Evolutionary conservation across 2,797 vertebrate species (phyloP).

Genomic region (Erethizon dorsatum): DNA sequence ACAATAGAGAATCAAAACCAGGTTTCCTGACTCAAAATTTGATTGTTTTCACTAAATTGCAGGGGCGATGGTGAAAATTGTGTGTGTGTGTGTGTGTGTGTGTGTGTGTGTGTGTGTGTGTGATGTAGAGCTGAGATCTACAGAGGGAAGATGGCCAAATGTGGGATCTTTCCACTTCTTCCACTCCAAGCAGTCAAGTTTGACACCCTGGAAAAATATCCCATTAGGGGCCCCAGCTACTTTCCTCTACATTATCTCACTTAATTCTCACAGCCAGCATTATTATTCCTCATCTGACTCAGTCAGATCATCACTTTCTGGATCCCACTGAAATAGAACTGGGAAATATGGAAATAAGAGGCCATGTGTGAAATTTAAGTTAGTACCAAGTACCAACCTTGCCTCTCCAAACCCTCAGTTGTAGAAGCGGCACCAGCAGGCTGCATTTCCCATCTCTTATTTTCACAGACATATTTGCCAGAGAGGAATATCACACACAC

Average conservation of each 20-base stretch:
- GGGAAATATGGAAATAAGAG: slow-evolving; percentile 34
- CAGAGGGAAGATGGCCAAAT: not conserved
- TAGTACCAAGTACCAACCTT: slow-evolving; percentile 13
- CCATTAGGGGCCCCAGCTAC: not conserved
- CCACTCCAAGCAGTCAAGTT: not conserved
- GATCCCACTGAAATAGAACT: slow-evolving; percentile 46
- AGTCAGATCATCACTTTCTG: slow-evolving; percentile 31
- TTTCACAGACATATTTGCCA: not conserved
- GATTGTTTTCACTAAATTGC: slow-evolving; percentile 46
- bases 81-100: not conserved
- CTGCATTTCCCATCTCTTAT: not conserved
- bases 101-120: not conserved
- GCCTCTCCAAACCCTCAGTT: not conserved
- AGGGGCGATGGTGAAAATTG: not conserved
- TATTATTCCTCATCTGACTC: slow-evolving; percentile 54
- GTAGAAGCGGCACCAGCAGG: not conserved
- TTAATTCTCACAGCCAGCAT: slow-evolving; percentile 46
- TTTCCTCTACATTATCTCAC: not conserved
- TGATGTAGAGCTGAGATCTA: not conserved
- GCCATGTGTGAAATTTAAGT: slow-evolving; percentile 47
- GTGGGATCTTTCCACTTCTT: not conserved
- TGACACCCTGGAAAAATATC: not conserved
- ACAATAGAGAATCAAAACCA: slow-evolving; percentile 51
- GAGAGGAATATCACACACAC: not conserved
- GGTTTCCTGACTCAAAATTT: slow-evolving; percentile 53